Base-by-base conservation (phyloP, 2,888 invertebrate genomes). In the Cepaea hortensis region DNA sequence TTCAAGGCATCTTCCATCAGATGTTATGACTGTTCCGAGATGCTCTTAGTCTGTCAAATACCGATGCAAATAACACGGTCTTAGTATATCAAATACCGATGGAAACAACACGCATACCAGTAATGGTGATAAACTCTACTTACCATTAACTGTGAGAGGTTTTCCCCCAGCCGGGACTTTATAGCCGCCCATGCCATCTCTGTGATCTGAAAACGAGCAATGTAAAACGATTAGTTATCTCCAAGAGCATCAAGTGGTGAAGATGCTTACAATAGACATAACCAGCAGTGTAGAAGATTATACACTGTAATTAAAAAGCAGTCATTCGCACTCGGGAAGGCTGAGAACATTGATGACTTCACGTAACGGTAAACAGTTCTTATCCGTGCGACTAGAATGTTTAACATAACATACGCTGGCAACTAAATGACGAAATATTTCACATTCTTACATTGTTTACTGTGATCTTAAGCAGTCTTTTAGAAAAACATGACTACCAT, bases 121-220 rank as follows among this genome's bases (percentile, higher is more conserved):
- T 20, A 20, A 70, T 2, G 65, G 46, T 18, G 23, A 7, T 62
- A 13, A 50, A 15, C 23, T 0, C 0, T 4, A 61, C 87, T 89
- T 89, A 91, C 92, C 91, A 23, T 90, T 76, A 18, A 88, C 89
- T 18, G 93, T 91, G 1, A 93, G 90, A 0, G 92, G 91, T 65
- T 90, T 90, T 18, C 90, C 91, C 3, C 90, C 92, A 3, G 87
- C 86, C 1, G 91, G 90, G 0, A 91, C 90, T 61, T 92, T 90
- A 76, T 91, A 92, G n/a, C 90, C 89, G 35, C 93, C 93, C 93
- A 93, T 93, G 0, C 91, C 88, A 50, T 91, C 91, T 76, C 81
- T 75, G 65, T 81, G 20, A 61, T n/a, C 76, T 86, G 73, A 20
- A 72, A 18, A 73, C 3, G 62, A 84, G 55, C 11, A 65, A 23